phyloP scores from a whole-genome alignment of 2,113 vertebrate species.

The Leucoraja erinaceus region DNA sequence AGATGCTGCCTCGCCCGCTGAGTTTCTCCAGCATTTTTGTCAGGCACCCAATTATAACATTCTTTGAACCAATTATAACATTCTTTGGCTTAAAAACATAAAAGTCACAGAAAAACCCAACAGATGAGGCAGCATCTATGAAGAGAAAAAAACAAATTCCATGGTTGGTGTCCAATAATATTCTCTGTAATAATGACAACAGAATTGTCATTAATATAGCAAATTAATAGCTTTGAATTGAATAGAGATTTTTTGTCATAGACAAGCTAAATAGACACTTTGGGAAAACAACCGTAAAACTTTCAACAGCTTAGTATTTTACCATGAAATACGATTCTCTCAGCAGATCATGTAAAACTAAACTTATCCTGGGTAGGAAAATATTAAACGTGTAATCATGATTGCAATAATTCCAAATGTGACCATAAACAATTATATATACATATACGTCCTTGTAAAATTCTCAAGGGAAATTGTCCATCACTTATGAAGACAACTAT shows the following conservation, averaged over 20 bases:
- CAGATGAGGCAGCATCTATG: too few relatives aligned
- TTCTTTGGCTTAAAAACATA: too few relatives aligned
- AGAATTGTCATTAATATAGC: not conserved
- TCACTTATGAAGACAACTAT: not conserved
- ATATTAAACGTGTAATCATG: not conserved
- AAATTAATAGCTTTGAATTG: not conserved
- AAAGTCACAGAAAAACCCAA: too few relatives aligned
- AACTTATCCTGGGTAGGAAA: not conserved
- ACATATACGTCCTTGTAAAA: not conserved
- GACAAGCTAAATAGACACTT: not conserved
- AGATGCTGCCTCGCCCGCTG: too few relatives aligned
- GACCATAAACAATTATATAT: not conserved
- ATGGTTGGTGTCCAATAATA: too few relatives aligned
- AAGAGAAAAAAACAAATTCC: too few relatives aligned
- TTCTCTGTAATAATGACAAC: too few relatives aligned
- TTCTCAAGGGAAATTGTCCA: not conserved
- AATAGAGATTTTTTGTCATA: not conserved
- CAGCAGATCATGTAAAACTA: not conserved
- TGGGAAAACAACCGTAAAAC: not conserved
- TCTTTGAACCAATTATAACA: too few relatives aligned
- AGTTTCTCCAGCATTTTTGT: too few relatives aligned
- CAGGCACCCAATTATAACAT: not conserved
- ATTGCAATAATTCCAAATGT: not conserved
- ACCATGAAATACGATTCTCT: not conserved
- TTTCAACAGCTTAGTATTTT: not conserved